Conservation (phyloP, 2,113 vertebrate genomes). For the Grammomys surdaster region DNA sequence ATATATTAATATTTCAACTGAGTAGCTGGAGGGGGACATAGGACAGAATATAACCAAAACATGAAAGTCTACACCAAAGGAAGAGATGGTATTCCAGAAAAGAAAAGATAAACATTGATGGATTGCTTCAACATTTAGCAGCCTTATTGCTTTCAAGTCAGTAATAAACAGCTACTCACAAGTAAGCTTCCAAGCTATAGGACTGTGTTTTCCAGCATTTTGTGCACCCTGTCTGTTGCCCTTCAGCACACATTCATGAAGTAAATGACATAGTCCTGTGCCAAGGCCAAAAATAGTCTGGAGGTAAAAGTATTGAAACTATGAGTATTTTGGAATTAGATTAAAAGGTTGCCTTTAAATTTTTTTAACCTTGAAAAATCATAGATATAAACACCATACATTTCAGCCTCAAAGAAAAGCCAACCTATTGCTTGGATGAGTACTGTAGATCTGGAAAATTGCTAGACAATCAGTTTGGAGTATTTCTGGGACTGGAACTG, state of each 20-base stretch:
- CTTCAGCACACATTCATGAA: neutral
- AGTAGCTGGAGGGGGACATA: neutral
- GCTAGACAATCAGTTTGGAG: conserved; percentile 64
- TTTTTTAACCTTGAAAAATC: conserved; percentile 23
- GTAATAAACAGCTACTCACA: neutral
- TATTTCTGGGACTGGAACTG: conserved; percentile 71
- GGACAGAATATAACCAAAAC: neutral
- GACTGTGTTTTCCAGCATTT: conserved; percentile 35
- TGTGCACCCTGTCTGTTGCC: neutral
- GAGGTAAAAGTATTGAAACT: conserved; percentile 48
- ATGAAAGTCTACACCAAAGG: neutral
- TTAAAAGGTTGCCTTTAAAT: conserved; percentile 23
- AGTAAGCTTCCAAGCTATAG: neutral
- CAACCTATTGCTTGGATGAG: conserved; percentile 53
- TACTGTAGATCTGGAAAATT: conserved; percentile 57
- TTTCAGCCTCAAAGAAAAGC: conserved; percentile 40
- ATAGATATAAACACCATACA: conserved; percentile 40
- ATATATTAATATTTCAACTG: conserved; percentile 50
- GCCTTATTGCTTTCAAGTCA: conserved; percentile 45
- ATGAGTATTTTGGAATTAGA: neutral
- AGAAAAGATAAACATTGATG: neutral
- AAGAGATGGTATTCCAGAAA: neutral
- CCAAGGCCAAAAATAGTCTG: neutral
- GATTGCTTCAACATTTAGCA: neutral
- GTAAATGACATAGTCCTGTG: neutral